These are phyloP conservation scores for Chymomyza caudatula DNA, from an alignment of 2,888 invertebrate species.

Conservation along the genomic window DNA sequence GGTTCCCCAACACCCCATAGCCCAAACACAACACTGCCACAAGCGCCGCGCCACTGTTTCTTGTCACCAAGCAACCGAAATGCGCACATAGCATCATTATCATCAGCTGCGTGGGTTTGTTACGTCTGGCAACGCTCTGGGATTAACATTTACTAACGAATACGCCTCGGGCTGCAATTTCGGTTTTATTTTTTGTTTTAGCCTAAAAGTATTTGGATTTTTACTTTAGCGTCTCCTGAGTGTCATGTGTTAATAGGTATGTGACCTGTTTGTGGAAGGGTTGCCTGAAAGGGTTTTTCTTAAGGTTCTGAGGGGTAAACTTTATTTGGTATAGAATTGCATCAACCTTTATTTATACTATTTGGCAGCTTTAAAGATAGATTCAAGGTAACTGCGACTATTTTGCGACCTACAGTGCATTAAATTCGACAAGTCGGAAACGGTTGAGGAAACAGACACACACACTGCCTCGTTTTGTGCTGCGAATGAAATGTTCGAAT, in stretches of 20 bases:
- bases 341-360: no score
- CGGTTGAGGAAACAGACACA: no score
- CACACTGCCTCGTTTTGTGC: no score
- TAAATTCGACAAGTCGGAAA: no score
- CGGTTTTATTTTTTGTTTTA: not conserved
- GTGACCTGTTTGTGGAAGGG: not conserved
- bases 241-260: slow-evolving; percentile 2
- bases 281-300: not conserved
- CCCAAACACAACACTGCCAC: not conserved
- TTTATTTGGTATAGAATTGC: no score
- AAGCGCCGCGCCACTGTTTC: not conserved
- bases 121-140: not conserved
- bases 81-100: slow-evolving; percentile 33
- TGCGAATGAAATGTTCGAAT: no score
- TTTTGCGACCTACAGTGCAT: no score
- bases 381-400: no score
- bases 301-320: no score
- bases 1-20: slow-evolving; percentile 1
- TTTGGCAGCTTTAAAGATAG: no score
- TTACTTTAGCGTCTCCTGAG: slow-evolving; percentile 5
- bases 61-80: not conserved
- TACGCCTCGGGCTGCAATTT: not conserved
- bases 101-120: slow-evolving; percentile 20
- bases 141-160: not conserved
- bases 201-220: not conserved